Percentiles rank a stretch among this genome's conserved stretches.
Conservation (phyloP, 2,113 vertebrate species). For the Campylorhamphus procurvoides region DNA sequence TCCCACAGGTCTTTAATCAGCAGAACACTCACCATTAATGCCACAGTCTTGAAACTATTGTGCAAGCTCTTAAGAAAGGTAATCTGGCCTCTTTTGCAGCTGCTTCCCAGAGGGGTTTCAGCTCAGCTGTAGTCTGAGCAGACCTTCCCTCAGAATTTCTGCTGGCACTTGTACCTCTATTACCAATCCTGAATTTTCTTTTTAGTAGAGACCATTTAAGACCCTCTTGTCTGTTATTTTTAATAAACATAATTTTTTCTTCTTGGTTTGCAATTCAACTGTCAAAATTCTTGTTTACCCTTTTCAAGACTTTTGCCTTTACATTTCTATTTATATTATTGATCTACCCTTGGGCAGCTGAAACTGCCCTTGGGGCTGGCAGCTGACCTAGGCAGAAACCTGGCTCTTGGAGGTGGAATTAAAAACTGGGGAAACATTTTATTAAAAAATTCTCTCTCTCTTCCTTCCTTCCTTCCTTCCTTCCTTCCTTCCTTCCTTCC, state of each 20-base stretch:
- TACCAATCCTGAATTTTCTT: not conserved
- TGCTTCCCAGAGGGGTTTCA: not conserved
- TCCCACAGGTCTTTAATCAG: constrained; percentile 14
- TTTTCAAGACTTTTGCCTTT: not conserved
- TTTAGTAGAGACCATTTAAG: not conserved
- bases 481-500: fast-evolving
- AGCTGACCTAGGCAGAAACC: not conserved
- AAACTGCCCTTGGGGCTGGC: not conserved
- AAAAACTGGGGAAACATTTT: not conserved
- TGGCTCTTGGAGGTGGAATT: not conserved
- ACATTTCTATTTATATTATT: not conserved
- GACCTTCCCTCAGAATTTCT: not conserved
- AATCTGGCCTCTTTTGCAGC: not conserved
- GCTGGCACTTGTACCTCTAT: fast-evolving
- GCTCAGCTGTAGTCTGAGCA: not conserved
- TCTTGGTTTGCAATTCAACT: not conserved
- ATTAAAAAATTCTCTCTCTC: not conserved
- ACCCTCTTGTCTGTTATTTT: not conserved
- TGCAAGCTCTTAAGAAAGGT: not conserved
- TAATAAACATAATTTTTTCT: not conserved
- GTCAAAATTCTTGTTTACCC: not conserved
- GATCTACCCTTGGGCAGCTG: not conserved
- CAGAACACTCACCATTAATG: not conserved
- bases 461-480: fast-evolving
- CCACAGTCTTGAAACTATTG: not conserved